These are phyloP conservation scores for Chamaetylas fuelleborni DNA, from an alignment of 2,113 vertebrate genomes.

Conservation along the genomic window DNA sequence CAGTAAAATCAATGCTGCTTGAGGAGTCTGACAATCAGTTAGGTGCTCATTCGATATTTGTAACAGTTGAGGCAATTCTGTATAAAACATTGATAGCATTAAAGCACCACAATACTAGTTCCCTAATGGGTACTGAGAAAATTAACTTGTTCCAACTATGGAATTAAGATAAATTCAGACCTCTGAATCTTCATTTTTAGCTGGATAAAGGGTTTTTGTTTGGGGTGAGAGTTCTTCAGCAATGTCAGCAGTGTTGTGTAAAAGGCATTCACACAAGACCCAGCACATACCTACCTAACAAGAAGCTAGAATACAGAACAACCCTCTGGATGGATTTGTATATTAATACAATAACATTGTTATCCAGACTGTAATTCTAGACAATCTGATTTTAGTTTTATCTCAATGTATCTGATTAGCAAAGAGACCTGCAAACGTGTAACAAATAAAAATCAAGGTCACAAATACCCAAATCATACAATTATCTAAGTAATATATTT, in stretches of 20 bases:
- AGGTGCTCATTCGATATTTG: conserved; percentile 53
- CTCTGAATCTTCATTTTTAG: conserved; percentile 18
- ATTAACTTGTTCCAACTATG: background rate
- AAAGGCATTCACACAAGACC: background rate
- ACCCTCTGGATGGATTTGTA: background rate
- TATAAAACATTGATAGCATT: conserved; percentile 66
- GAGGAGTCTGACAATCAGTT: conserved; percentile 70
- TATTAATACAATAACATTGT: background rate
- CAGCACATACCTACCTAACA: background rate
- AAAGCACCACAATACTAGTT: conserved; percentile 34
- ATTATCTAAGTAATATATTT: background rate
- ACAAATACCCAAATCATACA: background rate
- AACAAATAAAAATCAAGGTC: background rate
- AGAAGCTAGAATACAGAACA: background rate
- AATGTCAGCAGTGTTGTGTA: background rate
- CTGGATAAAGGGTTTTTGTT: background rate
- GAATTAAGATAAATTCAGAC: conserved; percentile 52
- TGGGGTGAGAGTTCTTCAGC: conserved; percentile 5
- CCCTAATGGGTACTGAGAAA: conserved; percentile 29
- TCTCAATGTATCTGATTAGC: background rate
- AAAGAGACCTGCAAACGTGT: background rate
- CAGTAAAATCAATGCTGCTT: conserved; percentile 72
- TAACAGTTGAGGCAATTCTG: conserved; percentile 62
- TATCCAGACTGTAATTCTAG: background rate
- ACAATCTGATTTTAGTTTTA: background rate